Evolutionary conservation across 1,140 invertebrate genomes (phyloP).

Genomic region (Heliconius hewitsoni): DNA sequence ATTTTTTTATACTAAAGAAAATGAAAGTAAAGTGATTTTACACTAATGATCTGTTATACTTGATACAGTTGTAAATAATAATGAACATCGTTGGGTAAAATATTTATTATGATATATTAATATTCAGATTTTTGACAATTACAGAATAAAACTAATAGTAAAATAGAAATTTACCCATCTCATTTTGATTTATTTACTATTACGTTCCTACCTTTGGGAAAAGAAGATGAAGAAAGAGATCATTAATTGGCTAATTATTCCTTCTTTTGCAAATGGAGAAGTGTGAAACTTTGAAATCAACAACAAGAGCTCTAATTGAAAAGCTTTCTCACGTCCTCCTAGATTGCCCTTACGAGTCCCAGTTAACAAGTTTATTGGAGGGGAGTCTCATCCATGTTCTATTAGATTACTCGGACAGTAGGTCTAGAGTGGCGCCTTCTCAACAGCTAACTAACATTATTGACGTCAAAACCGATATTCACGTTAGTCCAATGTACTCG

Average conservation of each 20-base stretch:
- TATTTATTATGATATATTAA: too few species aligned
- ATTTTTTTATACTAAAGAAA: too few species aligned
- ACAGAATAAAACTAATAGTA: background rate
- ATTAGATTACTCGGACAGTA: conserved; percentile 22
- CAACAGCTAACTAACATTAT: conserved; percentile 17
- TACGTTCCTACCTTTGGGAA: too few species aligned
- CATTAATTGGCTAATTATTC: too few species aligned
- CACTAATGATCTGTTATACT: too few species aligned
- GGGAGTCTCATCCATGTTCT: conserved; percentile 4
- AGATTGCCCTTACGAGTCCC: conserved; percentile 9
- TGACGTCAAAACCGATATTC: conserved; percentile 14
- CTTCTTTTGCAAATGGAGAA: background rate
- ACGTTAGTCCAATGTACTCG: background rate
- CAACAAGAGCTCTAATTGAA: conserved; percentile 8
- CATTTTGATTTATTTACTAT: too few species aligned
- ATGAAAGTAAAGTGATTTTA: too few species aligned
- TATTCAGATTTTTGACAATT: background rate
- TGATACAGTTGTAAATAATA: too few species aligned
- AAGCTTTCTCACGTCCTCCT: background rate
- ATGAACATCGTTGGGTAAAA: too few species aligned
- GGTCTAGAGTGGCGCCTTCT: conserved; percentile 22
- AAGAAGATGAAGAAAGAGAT: too few species aligned
- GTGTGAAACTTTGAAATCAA: background rate
- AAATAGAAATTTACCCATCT: background rate
- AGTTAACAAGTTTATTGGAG: conserved; percentile 22